Percentiles rank a stretch among this genome's conserved stretches.
phyloP scores from a whole-genome alignment of 2,888 invertebrate genomes.

The Habroteleia sp. region DNA sequence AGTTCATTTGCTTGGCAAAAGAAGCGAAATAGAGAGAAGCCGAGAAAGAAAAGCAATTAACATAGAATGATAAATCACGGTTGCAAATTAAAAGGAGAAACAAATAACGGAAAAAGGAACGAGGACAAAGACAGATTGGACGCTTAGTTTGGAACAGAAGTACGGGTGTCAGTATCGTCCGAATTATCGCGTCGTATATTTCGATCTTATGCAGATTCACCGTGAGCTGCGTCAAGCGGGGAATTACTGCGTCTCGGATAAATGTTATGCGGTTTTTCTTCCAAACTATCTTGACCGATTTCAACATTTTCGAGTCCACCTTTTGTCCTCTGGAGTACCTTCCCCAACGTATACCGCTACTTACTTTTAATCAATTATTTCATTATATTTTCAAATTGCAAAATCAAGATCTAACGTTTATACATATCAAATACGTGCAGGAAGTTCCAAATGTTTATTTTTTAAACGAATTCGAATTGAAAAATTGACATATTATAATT shows the following conservation, averaged over 20 bases:
- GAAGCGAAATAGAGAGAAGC: slow-evolving; percentile 20
- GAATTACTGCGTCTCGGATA: slow-evolving; percentile 70
- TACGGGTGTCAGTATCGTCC: slow-evolving; percentile 66
- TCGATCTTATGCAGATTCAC: slow-evolving; percentile 71
- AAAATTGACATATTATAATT: no score
- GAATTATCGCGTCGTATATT: slow-evolving; percentile 71
- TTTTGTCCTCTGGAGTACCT: no score
- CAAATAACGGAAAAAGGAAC: slow-evolving; percentile 45
- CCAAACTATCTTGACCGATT: no score
- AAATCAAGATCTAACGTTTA: no score
- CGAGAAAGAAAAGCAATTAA: slow-evolving; percentile 60
- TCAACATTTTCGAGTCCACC: no score
- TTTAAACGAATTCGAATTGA: no score
- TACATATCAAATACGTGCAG: no score
- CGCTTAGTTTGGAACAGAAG: slow-evolving; percentile 54
- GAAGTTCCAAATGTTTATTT: no score
- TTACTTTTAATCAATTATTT: no score
- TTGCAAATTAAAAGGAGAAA: slow-evolving; percentile 53
- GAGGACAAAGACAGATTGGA: slow-evolving; percentile 52
- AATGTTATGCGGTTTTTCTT: slow-evolving; percentile 72
- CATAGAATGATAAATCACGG: slow-evolving; percentile 60
- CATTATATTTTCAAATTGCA: no score
- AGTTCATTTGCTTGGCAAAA: slow-evolving; percentile 54
- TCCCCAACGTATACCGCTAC: no score
- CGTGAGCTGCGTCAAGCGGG: slow-evolving; percentile 62